Conservation (phyloP, 2,888 invertebrate genomes). For the Ornithoptera priamus region DNA sequence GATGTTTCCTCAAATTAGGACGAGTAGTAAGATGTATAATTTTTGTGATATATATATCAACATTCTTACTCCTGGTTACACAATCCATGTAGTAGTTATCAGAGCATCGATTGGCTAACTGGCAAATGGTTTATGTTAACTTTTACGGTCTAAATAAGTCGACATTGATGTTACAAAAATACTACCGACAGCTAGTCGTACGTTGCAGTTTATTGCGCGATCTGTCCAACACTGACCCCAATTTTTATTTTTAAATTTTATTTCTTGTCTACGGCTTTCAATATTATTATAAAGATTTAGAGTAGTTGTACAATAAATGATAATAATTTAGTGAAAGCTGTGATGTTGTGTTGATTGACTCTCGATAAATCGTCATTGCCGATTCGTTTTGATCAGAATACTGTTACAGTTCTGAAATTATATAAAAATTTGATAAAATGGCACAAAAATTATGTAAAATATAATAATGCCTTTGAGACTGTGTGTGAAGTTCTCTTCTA, state of each 20-base stretch:
- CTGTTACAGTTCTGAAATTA: no score
- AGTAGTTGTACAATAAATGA: no score
- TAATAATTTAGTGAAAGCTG: background rate
- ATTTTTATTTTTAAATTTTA: slow-evolving; percentile 20
- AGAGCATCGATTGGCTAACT: slow-evolving; percentile 12
- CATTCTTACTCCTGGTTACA: background rate
- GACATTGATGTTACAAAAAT: slow-evolving; percentile 27
- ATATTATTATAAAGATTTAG: background rate
- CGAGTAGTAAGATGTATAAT: no score
- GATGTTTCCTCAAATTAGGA: no score
- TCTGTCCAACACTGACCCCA: slow-evolving; percentile 20
- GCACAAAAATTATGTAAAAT: no score
- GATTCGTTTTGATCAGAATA: no score
- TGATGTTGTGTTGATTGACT: no score
- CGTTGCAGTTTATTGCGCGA: slow-evolving; percentile 17
- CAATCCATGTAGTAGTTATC: background rate
- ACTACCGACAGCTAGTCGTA: slow-evolving; percentile 14
- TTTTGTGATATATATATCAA: background rate
- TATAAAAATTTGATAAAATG: no score
- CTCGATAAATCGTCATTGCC: no score
- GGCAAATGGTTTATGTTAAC: slow-evolving; percentile 25
- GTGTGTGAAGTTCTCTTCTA: no score
- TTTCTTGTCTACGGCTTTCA: background rate
- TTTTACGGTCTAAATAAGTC: slow-evolving; percentile 24
- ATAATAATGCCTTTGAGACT: no score